Base-by-base conservation (phyloP, 2,888 invertebrate genomes). In the Polydrusus cervinus region DNA sequence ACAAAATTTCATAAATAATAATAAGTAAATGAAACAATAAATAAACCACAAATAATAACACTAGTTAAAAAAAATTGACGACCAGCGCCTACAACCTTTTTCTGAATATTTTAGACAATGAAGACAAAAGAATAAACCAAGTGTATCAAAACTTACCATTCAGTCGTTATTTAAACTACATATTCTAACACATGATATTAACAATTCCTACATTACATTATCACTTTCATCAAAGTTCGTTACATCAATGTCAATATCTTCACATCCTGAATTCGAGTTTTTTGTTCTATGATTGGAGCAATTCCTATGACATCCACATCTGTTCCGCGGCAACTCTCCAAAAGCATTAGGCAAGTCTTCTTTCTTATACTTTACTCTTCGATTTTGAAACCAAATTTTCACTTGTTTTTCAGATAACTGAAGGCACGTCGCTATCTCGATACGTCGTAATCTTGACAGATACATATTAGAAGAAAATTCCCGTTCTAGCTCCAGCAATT, bases 301-400 rank as follows among this genome's bases (percentile, higher is more conserved):
- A 0, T 89, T 88, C 43, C 89, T 83, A 74, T 89, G 81, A 73
- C 90, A 90, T 79, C 89, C 89, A 79, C 90, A 90, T 79, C 89
- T 89, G 6, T 71, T 65, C 25, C 76, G 74, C 14, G 78, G 38
- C 11, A 76, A 55, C 61, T 34, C 71, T 10, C 79, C 80, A 7
- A 72, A 78, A 34, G 78, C 79, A 18, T 74, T 78, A 8, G 93
- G 93, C 8, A 91, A 87, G 83, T 94, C 94, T 79, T 96, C 96
- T 83, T 97, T 97, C 90, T 97, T 97, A 87, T 95, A 91, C 86
- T 97, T 97, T 0, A 97, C 97, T 1, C 97, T 90, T 7, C 97
- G 91, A 86, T 97, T 97, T 86, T 97, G 96, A 87, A 97, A 97
- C 97, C 97, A 96, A 80, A 95, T 95, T 86, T 95, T 97, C 78